Conservation (phyloP, 2,797 vertebrate genomes). For the Distichodus sexfasciatus region DNA sequence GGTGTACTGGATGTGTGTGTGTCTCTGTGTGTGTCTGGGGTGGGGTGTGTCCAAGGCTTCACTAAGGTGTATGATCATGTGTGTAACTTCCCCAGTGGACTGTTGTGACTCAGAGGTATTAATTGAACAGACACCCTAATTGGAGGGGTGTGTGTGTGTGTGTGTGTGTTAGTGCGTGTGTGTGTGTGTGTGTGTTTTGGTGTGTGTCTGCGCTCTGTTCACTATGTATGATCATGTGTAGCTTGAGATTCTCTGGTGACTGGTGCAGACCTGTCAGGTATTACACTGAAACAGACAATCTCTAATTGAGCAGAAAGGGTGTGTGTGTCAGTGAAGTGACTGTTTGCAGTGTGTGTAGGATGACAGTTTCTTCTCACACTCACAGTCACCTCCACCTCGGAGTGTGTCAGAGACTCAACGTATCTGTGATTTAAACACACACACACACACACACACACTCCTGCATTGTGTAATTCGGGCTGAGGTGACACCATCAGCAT, state of each 20-base stretch:
- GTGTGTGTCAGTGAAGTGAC: not conserved
- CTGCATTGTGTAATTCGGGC: conserved; percentile 41
- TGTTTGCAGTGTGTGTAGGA: conserved; percentile 20
- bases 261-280: too few species aligned
- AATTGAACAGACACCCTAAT: too few species aligned
- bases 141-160: not conserved
- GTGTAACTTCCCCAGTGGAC: too few species aligned
- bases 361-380: conserved; percentile 13
- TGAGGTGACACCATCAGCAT: conserved; percentile 27
- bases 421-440: conserved; percentile 30
- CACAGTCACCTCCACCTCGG: not conserved
- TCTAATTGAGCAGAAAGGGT: not conserved
- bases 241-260: too few species aligned
- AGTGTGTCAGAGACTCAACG: conserved; percentile 33
- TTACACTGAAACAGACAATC: too few species aligned
- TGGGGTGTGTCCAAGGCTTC: too few species aligned
- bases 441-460: conserved; percentile 20
- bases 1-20: not conserved
- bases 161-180: conserved; percentile 6
- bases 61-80: too few species aligned
- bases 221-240: too few species aligned
- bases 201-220: not conserved
- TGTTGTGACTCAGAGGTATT: too few species aligned
- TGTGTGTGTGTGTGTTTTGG: conserved; percentile 2
- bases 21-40: not conserved